Base-by-base conservation (phyloP, 2,113 vertebrate species). In the Syrmaticus mikado region DNA sequence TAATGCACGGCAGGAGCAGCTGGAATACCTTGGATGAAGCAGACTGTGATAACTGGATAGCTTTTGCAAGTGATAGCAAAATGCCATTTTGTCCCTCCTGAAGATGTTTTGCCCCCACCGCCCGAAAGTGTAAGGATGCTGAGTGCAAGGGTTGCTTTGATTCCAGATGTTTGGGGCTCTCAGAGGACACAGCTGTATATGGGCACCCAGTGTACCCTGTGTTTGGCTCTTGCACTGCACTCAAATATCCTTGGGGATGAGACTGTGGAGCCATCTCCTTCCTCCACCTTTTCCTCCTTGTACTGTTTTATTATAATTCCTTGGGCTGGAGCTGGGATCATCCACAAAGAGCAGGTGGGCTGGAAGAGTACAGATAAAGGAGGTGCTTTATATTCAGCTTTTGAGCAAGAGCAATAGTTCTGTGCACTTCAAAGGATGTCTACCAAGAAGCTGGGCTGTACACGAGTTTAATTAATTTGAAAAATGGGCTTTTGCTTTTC, bases 401-500 rank as follows among this genome's bases (percentile, higher is more conserved):
- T 84, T 76, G 93, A 83, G 76, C 82, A 74, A 58, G 66, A 76
- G 24, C 0, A 11, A 74, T 61, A 95, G 36, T 60, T 15, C 53
- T 41, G 7, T 21, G 76, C 68, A 16, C 65, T 93, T 93, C 82
- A 87, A 90, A 90, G 64, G 72, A 52, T 34, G 18, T 13, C 68
- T 52, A 53, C 41, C 36, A 61, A 84, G 64, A 78, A 83, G 13
- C 1, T 48, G 27, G n/a, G 43, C 84, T 70, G 68, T 60, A 7
- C 5, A 73, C 16, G 58, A 75, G 40, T 83, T 95, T 78, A 94
- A 83, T 92, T 92, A 90, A 84, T 38, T 75, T 94, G 82, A 94
- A 83, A 94, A 94, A 61, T 48, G 21, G 22, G 7, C 7, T 77
- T 76, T 64, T 83, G 52, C 68, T 87, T 83, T 85, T 66, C 79